Evolutionary conservation across 2,113 vertebrate species (phyloP), one percentile per base, ranked within the genome.

Genomic region (Otolemur garnettii): DNA sequence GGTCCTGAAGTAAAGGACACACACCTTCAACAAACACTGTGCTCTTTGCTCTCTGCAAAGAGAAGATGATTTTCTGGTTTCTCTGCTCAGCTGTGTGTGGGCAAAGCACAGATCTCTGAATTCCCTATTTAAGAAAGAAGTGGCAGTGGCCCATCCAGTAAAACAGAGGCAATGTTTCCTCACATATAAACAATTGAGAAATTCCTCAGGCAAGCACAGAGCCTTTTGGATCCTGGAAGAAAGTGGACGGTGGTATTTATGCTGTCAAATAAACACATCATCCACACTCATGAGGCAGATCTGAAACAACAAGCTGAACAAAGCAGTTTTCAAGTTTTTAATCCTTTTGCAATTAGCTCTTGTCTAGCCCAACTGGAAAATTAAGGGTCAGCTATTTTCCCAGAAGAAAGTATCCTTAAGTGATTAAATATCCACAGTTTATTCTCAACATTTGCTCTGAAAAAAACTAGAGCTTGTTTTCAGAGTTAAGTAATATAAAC

Each of bases 251-350:
- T 83, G 95, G 95, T 94, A 96, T 97, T 97, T 96, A 94, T 96
- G 95, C 95, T 96, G 93, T 97, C 97, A 96, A 96, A 97, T 97
- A 98, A 98, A 97, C 96, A 97, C 90, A 97, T 96, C 93, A 93
- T 90, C 94, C 53, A 90, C 96, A 89, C 96, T 96, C 72, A 90
- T 91, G 69, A 96, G 86, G 92, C 90, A 90, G 95, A 97, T 93
- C 97, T 97, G 93, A 93, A 95, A 91, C 92, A 96, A 95, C 90
- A 80, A 83, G 95, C 93, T 45, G 96, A 92, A 97, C 92, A 97
- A 97, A 97, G 97, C 97, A 86, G 74, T 96, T 97, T 96, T 96
- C 82, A 77, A 96, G 83, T 89, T 94, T 92, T 87, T 90, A 93
- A 93, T 94, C 90, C 64, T 69, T 75, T 72, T 62, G 68, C 95